These are phyloP conservation scores for Hoplodrina ambigua DNA, from an alignment of 2,888 invertebrate genomes.

Conservation along the genomic window DNA sequence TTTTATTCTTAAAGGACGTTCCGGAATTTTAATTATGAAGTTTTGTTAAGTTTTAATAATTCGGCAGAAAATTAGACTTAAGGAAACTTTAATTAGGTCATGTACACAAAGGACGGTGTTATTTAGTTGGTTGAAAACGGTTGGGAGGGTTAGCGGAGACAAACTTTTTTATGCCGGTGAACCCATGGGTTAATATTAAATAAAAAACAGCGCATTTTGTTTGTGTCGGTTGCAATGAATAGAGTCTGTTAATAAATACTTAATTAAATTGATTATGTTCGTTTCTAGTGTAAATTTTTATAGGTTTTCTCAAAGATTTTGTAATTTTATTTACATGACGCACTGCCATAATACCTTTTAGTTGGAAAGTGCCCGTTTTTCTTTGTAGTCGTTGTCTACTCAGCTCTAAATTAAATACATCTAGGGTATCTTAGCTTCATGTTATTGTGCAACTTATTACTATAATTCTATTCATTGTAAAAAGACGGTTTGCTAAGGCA, in stretches of 20 bases:
- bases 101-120: conserved; percentile 75
- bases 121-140: conserved; percentile 65
- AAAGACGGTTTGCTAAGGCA: not conserved
- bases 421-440: no score
- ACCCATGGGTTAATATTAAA: conserved; percentile 25
- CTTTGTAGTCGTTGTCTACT: no score
- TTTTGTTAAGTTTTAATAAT: conserved; percentile 80
- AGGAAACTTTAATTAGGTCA: conserved; percentile 81
- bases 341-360: no score
- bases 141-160: conserved; percentile 18
- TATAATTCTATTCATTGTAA: not conserved
- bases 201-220: not conserved
- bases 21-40: conserved; percentile 78
- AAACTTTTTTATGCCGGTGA: conserved; percentile 40
- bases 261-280: no score
- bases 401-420: no score
- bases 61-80: conserved; percentile 78
- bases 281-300: no score
- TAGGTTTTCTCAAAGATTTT: no score
- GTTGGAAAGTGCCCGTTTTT: no score
- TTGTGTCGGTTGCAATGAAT: not conserved
- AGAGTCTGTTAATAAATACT: not conserved
- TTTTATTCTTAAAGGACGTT: conserved; percentile 68
- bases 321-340: no score
- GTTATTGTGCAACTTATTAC: no score